Conservation (phyloP, 2,797 vertebrate species). For the Erpetoichthys calabaricus region DNA sequence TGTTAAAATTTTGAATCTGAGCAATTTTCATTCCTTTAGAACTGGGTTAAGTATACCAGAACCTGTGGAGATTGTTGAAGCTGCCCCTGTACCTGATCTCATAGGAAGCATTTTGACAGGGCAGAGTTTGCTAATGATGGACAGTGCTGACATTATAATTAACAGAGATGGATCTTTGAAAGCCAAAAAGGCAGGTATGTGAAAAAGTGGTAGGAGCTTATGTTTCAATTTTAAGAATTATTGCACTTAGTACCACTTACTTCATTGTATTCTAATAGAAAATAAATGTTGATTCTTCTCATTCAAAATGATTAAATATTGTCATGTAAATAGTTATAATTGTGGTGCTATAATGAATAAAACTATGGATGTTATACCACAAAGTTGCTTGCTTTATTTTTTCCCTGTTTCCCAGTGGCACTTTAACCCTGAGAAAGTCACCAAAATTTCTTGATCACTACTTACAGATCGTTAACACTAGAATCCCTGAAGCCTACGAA, state of each 20-base stretch:
- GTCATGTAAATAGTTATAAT: too few species aligned
- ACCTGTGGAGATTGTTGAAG: conserved; percentile 45
- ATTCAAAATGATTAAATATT: neutral
- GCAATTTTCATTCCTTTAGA: conserved; percentile 21
- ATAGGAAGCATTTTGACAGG: conserved; percentile 83
- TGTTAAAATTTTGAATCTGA: too few species aligned
- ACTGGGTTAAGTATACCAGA: conserved; percentile 27
- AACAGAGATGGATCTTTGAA: conserved; percentile 86
- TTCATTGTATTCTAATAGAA: neutral
- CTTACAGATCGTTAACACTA: too few species aligned
- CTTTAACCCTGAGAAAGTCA: too few species aligned
- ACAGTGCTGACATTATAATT: conserved; percentile 76
- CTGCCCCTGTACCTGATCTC: conserved; percentile 73
- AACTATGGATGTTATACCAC: too few species aligned
- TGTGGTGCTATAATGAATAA: too few species aligned
- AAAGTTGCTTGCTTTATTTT: too few species aligned
- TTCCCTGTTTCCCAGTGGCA: too few species aligned
- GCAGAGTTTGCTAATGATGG: conserved; percentile 87
- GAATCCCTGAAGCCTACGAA: too few species aligned
- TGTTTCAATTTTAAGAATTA: neutral
- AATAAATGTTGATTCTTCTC: neutral
- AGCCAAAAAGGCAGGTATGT: conserved; percentile 55
- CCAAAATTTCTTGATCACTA: too few species aligned
- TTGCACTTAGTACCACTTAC: neutral
- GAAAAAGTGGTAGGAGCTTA: neutral